Percentiles rank a stretch among this genome's conserved stretches.
phyloP scores from a whole-genome alignment of 2,888 invertebrate species.

The Leptodirus hochenwartii region DNA sequence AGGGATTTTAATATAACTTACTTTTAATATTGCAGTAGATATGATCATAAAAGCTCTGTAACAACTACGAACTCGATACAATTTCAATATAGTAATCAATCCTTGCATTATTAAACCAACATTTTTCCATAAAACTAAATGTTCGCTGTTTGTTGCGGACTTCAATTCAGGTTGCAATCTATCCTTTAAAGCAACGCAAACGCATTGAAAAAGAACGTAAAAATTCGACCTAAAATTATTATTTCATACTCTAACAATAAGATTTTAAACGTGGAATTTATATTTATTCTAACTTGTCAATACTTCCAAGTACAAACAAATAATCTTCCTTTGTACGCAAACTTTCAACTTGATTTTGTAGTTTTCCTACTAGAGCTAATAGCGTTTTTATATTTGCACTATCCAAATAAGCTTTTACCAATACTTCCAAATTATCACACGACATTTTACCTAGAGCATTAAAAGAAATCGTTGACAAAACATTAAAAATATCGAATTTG shows the following conservation, averaged over 20 bases:
- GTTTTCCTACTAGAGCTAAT: slow-evolving; percentile 32
- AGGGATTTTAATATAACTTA: too few species aligned
- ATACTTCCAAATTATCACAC: slow-evolving; percentile 31
- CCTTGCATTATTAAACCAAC: slow-evolving; percentile 41
- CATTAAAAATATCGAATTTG: slow-evolving; percentile 36
- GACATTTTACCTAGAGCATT: slow-evolving; percentile 38
- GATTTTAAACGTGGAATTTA: too few species aligned
- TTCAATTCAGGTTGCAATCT: slow-evolving; percentile 32
- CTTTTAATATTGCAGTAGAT: slow-evolving; percentile 44
- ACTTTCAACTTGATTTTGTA: slow-evolving; percentile 34
- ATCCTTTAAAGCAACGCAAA: slow-evolving; percentile 41
- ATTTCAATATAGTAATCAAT: slow-evolving; percentile 45
- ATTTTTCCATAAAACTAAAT: slow-evolving; percentile 46
- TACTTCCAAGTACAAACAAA: slow-evolving; percentile 39
- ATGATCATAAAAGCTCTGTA: slow-evolving; percentile 44
- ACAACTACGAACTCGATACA: slow-evolving; percentile 40
- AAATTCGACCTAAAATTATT: too few species aligned
- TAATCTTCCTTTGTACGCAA: slow-evolving; percentile 38
- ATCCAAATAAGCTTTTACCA: slow-evolving; percentile 42
- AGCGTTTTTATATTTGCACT: slow-evolving; percentile 39
- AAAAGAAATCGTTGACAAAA: too few species aligned
- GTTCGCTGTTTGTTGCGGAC: slow-evolving; percentile 36
- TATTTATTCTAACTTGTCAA: too few species aligned
- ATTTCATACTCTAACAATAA: too few species aligned
- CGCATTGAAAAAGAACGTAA: slow-evolving; percentile 43